Evolutionary conservation across 2,113 vertebrate species (phyloP).

Genomic region (Albula glossodonta): DNA sequence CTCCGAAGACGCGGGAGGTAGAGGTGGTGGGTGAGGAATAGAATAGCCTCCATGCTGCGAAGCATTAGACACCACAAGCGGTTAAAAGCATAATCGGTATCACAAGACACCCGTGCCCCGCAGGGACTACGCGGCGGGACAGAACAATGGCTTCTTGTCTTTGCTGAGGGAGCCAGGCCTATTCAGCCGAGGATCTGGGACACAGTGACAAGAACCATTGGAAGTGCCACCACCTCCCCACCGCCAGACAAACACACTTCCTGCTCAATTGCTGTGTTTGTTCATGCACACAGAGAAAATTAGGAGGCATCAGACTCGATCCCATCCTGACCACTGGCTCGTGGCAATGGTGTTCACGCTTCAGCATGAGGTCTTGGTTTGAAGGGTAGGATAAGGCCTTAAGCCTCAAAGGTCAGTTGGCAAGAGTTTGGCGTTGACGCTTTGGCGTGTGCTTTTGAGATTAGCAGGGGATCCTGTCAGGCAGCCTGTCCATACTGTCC

Average conservation of each 20-base stretch:
- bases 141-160: conserved; percentile 65
- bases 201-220: conserved; percentile 41
- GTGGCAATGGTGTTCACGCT: background rate
- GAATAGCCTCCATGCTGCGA: conserved; percentile 51
- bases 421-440: background rate
- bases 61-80: conserved; percentile 54
- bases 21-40: conserved; percentile 39
- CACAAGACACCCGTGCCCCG: conserved; percentile 64
- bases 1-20: conserved; percentile 9
- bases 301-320: background rate
- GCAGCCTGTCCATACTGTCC: background rate
- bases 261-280: conserved; percentile 31
- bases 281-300: conserved; percentile 15
- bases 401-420: background rate
- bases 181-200: conserved; percentile 49
- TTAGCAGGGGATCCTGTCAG: background rate
- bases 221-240: background rate
- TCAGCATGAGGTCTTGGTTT: background rate
- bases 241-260: conserved; percentile 21
- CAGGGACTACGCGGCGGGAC: background rate
- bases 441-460: background rate
- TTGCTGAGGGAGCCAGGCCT: conserved; percentile 39
- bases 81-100: conserved; percentile 67
- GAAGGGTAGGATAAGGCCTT: background rate
- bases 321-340: background rate